Evolutionary conservation across 2,888 invertebrate genomes (phyloP).

Genomic region (Drosophila kokeensis): DNA sequence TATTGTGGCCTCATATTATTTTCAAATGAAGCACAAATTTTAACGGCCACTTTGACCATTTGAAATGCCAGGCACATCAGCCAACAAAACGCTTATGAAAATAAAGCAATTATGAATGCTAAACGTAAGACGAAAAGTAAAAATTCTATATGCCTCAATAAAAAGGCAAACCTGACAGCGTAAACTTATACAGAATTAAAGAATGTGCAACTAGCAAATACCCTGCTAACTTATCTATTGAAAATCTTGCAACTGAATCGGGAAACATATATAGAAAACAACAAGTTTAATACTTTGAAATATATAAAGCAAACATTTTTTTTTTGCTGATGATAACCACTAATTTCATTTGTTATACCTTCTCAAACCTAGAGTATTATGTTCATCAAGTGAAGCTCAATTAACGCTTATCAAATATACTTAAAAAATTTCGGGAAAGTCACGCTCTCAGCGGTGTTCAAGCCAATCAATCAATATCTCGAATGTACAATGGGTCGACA

Average conservation of each 20-base stretch:
- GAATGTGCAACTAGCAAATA: neutral
- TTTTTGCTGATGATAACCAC: neutral
- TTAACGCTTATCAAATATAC: constrained; percentile 46
- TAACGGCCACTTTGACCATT: constrained; percentile 68
- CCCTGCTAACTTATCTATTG: neutral
- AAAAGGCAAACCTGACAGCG: constrained; percentile 11
- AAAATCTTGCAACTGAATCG: neutral
- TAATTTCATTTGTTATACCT: neutral
- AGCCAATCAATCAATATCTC: constrained; percentile 45
- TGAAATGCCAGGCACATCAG: constrained; percentile 64
- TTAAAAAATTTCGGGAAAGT: constrained; percentile 43
- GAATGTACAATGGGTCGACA: constrained; percentile 35
- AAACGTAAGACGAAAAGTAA: constrained; percentile 51
- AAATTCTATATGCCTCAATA: constrained; percentile 57
- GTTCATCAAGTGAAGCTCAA: constrained; percentile 12
- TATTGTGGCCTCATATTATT: constrained; percentile 42
- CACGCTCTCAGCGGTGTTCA: constrained; percentile 44
- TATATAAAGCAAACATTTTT: neutral
- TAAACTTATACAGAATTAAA: neutral
- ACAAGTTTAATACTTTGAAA: neutral
- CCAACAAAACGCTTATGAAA: constrained; percentile 59
- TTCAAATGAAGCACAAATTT: constrained; percentile 46
- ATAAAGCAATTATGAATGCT: constrained; percentile 72
- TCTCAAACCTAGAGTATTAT: neutral
- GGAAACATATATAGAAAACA: neutral